These are phyloP conservation scores for Tretioscincus oriximinensis DNA, from an alignment of 2,113 vertebrate genomes.

Conservation along the genomic window DNA sequence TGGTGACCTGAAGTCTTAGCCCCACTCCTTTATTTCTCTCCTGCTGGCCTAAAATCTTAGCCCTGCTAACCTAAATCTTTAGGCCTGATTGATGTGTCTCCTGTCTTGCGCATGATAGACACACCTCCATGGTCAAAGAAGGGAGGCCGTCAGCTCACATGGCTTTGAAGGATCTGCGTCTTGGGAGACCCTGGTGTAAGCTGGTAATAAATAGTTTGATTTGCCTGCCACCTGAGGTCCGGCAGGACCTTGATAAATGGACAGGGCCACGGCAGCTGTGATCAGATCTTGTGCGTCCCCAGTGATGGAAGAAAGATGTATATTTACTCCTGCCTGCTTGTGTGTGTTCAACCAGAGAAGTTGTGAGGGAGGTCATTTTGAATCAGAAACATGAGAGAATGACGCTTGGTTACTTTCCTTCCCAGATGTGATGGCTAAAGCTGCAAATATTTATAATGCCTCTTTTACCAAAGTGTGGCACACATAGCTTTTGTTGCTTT, in stretches of 20 bases:
- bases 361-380: not conserved
- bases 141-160: not conserved
- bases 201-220: not conserved
- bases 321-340: not conserved
- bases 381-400: not conserved
- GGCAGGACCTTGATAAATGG: not conserved
- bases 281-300: not conserved
- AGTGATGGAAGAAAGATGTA: not conserved
- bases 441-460: not conserved
- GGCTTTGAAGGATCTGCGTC: not conserved
- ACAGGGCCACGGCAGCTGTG: not conserved
- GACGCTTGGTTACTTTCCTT: too few relatives aligned
- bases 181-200: rapidly evolving
- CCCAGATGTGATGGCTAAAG: too few relatives aligned
- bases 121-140: not conserved
- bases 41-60: too few relatives aligned
- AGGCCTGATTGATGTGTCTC: not conserved
- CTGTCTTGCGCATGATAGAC: not conserved
- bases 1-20: too few relatives aligned
- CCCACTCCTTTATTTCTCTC: too few relatives aligned
- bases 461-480: too few relatives aligned
- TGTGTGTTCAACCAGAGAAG: not conserved
- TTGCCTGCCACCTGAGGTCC: constrained; percentile 4
- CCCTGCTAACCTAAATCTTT: too few relatives aligned
- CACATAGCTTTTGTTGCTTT: too few relatives aligned